Evolutionary conservation across 2,888 invertebrate genomes (phyloP).

Genomic region (Aphidius colemani): DNA sequence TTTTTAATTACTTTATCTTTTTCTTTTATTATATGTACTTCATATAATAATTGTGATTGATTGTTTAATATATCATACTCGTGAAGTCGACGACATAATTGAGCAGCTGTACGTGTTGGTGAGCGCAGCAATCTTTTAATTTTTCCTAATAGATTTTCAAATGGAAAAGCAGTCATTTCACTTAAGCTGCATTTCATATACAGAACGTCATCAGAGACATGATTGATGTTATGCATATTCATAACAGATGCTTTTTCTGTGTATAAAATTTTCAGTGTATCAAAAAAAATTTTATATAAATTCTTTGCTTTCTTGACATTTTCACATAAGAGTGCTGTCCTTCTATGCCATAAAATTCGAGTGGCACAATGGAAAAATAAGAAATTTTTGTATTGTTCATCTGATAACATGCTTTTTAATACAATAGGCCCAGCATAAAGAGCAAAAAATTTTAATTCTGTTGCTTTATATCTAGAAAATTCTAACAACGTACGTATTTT

Average conservation of each 20-base stretch:
- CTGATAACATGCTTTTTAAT: constrained; percentile 8
- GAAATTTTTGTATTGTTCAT: neutral
- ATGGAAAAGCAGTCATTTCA: constrained; percentile 21
- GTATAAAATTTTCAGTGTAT: constrained; percentile 11
- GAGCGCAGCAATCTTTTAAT: constrained; percentile 14
- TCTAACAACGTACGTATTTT: too few species aligned
- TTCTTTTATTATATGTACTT: too few species aligned
- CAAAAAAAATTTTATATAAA: constrained; percentile 11
- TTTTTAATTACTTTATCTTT: too few species aligned
- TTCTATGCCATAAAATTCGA: constrained; percentile 6
- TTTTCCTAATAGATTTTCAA: constrained; percentile 20
- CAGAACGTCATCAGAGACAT: constrained; percentile 21
- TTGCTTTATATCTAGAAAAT: neutral
- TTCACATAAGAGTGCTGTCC: neutral
- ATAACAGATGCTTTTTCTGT: constrained; percentile 2
- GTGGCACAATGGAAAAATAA: constrained; percentile 22
- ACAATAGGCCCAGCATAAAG: constrained; percentile 39
- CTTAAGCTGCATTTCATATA: constrained; percentile 15
- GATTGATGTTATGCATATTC: constrained; percentile 23
- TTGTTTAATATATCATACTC: neutral
- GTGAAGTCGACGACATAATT: constrained; percentile 14
- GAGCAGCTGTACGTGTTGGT: constrained; percentile 7
- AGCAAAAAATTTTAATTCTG: constrained; percentile 31
- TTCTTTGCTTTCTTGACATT: neutral
- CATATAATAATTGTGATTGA: too few species aligned